Base-by-base conservation (phyloP, 2,888 invertebrate species). In the Cabera pusaria region DNA sequence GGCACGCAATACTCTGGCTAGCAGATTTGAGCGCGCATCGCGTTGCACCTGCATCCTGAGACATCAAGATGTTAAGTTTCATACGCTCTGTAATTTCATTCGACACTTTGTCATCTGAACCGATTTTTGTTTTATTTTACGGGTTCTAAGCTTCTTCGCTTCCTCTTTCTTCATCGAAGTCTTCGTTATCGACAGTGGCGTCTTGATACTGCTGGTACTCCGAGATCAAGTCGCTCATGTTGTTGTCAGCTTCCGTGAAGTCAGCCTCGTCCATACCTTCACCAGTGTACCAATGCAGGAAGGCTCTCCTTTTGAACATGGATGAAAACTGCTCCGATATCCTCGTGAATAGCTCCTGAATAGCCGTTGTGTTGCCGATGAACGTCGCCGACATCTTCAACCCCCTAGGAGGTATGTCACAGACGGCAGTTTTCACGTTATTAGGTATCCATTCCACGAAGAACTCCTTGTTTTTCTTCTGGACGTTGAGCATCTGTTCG, bases 231-330 rank as follows among this genome's bases (percentile, higher is more conserved):
- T 96, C 96, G 63, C 93, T 96, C 93, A 98, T 93, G 88, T 98
- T 97, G 64, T 95, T 95, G 70, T 98, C 97, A 1, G 98, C 97
- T 70, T 98, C 97, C 6, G 96, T 95, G 84, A 98, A 98, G 75
- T 98, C 98, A 91, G 93, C 93, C 77, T 97, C 97, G 68, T 97
- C 97, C 97, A 98, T 98, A 34, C 98, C 98, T 74, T 98, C 97
- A 11, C 97, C 96, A 23, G 96, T 96, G 86, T 97, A 98, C 97
- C 98, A 98, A 90, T 98, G 97, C 59, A 98, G 90, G 91, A 97
- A 98, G 66, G 98, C 98, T 83, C 96, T 97, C 58, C 97, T 93
- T 52, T 97, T 92, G 90, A 97, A 98, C 97, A 98, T 97, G 57
- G 95, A 94, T 4, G 94, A 91, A 67, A 95, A 96, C 74, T 96